Conservation (phyloP, 2,888 invertebrate genomes). For the Caenorhabditis sp. region DNA sequence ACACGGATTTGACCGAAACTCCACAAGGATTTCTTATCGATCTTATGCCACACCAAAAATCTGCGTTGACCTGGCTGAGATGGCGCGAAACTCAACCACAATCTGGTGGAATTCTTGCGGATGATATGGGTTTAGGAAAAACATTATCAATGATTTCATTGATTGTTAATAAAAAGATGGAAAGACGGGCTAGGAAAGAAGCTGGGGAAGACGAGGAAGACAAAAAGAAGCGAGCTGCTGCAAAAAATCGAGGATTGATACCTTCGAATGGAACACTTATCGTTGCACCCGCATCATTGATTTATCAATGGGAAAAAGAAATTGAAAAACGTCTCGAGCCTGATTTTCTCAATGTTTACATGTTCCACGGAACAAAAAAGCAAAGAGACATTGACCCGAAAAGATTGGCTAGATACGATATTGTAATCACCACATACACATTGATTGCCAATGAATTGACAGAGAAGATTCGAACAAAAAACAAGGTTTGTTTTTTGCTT, state of each 20-base stretch:
- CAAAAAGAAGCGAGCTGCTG: slow-evolving; percentile 34
- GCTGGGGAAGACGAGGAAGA: slow-evolving; percentile 34
- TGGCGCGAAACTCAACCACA: slow-evolving; percentile 86
- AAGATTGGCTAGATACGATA: slow-evolving; percentile 75
- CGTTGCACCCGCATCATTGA: slow-evolving; percentile 88
- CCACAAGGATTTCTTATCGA: slow-evolving; percentile 59
- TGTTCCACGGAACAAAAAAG: slow-evolving; percentile 83
- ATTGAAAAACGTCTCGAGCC: slow-evolving; percentile 76
- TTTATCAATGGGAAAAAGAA: slow-evolving; percentile 85
- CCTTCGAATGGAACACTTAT: slow-evolving; percentile 77
- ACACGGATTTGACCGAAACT: slow-evolving; percentile 50
- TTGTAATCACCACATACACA: slow-evolving; percentile 89
- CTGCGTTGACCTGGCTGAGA: slow-evolving; percentile 85
- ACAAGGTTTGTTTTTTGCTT: slow-evolving; percentile 9
- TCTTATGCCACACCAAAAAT: slow-evolving; percentile 66
- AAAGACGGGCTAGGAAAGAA: slow-evolving; percentile 32
- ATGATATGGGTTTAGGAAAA: slow-evolving; percentile 75
- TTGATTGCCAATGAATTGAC: slow-evolving; percentile 75
- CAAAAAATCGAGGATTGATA: slow-evolving; percentile 46
- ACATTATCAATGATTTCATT: slow-evolving; percentile 74
- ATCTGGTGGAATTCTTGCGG: slow-evolving; percentile 84
- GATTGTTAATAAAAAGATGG: slow-evolving; percentile 71
- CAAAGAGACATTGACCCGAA: slow-evolving; percentile 57
- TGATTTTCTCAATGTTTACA: slow-evolving; percentile 77
- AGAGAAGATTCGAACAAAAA: slow-evolving; percentile 39